These are phyloP conservation scores for Phyto melanocephala DNA, from an alignment of 2,888 invertebrate species.

Conservation along the genomic window DNA sequence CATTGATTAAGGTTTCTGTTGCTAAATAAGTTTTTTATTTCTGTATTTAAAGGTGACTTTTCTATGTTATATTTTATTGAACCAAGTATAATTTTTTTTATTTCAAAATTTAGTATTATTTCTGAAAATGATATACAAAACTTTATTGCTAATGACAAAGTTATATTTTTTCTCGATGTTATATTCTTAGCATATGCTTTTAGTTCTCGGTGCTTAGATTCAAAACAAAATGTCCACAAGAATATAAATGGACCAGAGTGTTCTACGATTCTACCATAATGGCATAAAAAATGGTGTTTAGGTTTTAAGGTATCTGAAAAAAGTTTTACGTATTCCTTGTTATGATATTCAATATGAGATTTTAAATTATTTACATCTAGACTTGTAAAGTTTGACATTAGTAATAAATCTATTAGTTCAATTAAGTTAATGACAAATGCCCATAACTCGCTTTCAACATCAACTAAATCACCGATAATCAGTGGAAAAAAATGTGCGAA, in stretches of 20 bases:
- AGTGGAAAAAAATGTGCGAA: slow-evolving; percentile 12
- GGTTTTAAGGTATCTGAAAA: background rate
- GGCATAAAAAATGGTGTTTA: slow-evolving; percentile 6
- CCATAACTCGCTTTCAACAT: background rate
- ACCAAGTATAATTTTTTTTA: background rate
- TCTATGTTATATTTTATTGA: background rate
- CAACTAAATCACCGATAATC: background rate
- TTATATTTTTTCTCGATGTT: slow-evolving; percentile 6
- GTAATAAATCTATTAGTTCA: background rate
- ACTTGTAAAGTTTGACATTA: background rate
- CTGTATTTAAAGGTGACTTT: background rate
- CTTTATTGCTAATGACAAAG: background rate
- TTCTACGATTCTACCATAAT: slow-evolving; percentile 31
- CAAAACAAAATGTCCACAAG: slow-evolving; percentile 16
- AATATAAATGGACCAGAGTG: slow-evolving; percentile 35
- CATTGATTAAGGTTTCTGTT: background rate
- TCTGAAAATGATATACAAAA: slow-evolving; percentile 8
- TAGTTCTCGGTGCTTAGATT: slow-evolving; percentile 43
- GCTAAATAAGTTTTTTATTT: background rate
- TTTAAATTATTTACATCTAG: background rate
- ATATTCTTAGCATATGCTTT: slow-evolving; percentile 34
- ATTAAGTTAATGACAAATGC: background rate
- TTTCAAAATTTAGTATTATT: slow-evolving; percentile 25
- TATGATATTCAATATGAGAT: slow-evolving; percentile 3
- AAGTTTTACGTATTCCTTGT: background rate